Percentiles rank a stretch among this genome's conserved stretches.
phyloP scores from a whole-genome alignment of 2,888 invertebrate species.

The Celastrina argiolus region DNA sequence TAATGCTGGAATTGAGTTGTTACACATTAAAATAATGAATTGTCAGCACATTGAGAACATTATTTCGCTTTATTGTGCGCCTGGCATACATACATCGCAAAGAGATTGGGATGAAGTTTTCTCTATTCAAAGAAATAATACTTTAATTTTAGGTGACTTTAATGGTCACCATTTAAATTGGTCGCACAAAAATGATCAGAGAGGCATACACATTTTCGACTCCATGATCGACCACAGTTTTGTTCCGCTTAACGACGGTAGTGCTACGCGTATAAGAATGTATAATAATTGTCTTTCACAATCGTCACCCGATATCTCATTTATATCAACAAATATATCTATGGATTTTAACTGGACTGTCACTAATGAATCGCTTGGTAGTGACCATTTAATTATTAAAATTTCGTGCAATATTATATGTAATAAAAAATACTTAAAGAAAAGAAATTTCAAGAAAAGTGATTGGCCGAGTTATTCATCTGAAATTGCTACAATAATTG shows the following conservation, averaged over 20 bases:
- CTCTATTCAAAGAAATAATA: not conserved
- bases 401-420: not conserved
- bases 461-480: not conserved
- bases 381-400: constrained; percentile 26
- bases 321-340: constrained; percentile 23
- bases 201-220: constrained; percentile 7
- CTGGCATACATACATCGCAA: constrained; percentile 22
- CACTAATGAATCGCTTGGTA: constrained; percentile 28
- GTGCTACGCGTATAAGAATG: constrained; percentile 22
- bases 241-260: constrained; percentile 24
- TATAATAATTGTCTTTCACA: constrained; percentile 23
- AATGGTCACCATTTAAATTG: constrained; percentile 16
- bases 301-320: constrained; percentile 27
- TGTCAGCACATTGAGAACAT: constrained; percentile 16
- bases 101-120: constrained; percentile 18
- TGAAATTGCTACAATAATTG: not conserved
- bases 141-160: constrained; percentile 10
- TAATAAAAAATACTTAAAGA: not conserved
- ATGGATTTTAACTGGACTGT: constrained; percentile 24
- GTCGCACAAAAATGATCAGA: not conserved
- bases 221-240: not conserved
- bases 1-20: not conserved
- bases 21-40: constrained; percentile 9
- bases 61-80: constrained; percentile 9
- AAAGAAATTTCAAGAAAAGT: constrained; percentile 7